phyloP scores from a whole-genome alignment of 1,140 invertebrate genomes.

The Ooceraea biroi region DNA sequence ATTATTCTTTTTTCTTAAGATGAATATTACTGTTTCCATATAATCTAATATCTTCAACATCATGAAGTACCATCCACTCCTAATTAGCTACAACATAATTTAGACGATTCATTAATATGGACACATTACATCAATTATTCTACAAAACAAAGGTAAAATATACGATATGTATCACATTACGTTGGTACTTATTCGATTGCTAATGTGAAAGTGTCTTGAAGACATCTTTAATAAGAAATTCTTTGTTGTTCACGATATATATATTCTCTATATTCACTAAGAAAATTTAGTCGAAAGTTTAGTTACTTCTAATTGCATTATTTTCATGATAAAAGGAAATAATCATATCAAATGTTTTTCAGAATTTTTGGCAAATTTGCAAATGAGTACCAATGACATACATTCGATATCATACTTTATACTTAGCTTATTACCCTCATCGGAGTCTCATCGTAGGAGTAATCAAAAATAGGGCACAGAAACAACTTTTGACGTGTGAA shows the following conservation, averaged over 20 bases:
- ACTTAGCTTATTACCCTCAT: constrained; percentile 40
- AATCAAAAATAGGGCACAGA: constrained; percentile 71
- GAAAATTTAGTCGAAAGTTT: not conserved
- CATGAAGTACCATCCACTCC: constrained; percentile 79
- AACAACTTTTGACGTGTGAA: constrained; percentile 65
- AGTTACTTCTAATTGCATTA: not conserved
- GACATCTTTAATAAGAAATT: too few relatives aligned
- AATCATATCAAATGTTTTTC: not conserved
- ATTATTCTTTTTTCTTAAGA: constrained; percentile 89
- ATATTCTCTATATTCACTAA: too few relatives aligned
- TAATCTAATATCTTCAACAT: constrained; percentile 82
- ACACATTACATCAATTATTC: too few relatives aligned
- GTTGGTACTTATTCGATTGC: too few relatives aligned
- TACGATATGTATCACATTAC: too few relatives aligned
- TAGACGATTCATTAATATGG: not conserved
- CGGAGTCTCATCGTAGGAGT: constrained; percentile 1
- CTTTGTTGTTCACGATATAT: too few relatives aligned
- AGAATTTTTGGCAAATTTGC: not conserved
- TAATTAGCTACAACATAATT: constrained; percentile 72
- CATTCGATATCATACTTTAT: not conserved
- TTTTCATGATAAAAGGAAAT: not conserved
- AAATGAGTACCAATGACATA: not conserved
- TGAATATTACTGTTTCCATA: constrained; percentile 87
- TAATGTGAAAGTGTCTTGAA: too few relatives aligned
- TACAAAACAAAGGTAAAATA: too few relatives aligned